Conservation (phyloP, 2,113 vertebrate genomes). For the Psilopogon haemacephalus region DNA sequence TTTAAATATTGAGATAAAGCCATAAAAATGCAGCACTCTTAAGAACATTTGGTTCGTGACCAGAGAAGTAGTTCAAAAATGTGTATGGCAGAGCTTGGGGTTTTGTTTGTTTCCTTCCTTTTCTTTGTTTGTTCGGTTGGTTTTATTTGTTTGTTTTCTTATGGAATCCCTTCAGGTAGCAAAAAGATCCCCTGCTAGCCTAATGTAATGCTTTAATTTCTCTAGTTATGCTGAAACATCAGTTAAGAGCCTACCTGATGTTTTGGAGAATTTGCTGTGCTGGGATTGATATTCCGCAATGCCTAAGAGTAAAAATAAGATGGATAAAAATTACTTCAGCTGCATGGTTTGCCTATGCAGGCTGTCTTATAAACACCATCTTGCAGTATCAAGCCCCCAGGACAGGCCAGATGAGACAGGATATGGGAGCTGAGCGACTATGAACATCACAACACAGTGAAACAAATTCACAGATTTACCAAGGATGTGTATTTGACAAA, state of each 20-base stretch:
- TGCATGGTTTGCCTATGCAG: conserved; percentile 75
- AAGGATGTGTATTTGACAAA: conserved; percentile 48
- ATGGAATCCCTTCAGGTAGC: conserved; percentile 31
- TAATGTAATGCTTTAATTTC: conserved; percentile 53
- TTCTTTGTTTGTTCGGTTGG: too few species aligned
- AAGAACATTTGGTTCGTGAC: not conserved
- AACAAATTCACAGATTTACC: conserved; percentile 62
- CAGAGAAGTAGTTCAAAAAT: conserved; percentile 19
- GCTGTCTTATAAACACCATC: conserved; percentile 75
- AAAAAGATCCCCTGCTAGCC: conserved; percentile 65
- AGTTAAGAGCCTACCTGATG: conserved; percentile 85
- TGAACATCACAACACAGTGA: conserved; percentile 51
- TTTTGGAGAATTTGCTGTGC: conserved; percentile 86
- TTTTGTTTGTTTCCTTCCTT: not conserved
- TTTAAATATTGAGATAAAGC: not conserved
- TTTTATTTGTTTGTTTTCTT: not conserved
- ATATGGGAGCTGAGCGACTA: conserved; percentile 65
- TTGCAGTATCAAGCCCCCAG: conserved; percentile 71
- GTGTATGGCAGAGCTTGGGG: not conserved
- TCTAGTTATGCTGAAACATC: conserved; percentile 76
- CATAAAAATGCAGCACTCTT: not conserved
- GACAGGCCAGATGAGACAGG: conserved; percentile 75
- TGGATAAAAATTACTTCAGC: conserved; percentile 81
- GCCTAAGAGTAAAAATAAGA: conserved; percentile 86
- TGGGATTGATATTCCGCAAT: conserved; percentile 86